Evolutionary conservation across 2,797 vertebrate genomes (phyloP).

Genomic region (Argya squamiceps): DNA sequence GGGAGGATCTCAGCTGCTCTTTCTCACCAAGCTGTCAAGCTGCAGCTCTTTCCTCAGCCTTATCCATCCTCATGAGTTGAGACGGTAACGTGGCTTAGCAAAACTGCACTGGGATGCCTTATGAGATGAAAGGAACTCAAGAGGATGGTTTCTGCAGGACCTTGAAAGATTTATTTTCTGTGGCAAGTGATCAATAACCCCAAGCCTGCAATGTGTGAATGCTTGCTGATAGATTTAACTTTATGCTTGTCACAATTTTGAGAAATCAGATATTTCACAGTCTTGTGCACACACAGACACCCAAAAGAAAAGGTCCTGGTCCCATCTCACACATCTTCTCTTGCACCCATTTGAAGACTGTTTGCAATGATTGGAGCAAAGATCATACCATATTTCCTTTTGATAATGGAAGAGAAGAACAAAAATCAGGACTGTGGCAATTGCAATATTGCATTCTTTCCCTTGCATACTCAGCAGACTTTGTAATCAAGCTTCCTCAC

Average conservation of each 20-base stretch:
- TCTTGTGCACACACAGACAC: neutral
- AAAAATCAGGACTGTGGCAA: neutral
- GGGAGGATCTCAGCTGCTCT: neutral
- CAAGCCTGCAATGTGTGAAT: neutral
- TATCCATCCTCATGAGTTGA: neutral
- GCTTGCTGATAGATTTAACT: neutral
- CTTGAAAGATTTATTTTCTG: neutral
- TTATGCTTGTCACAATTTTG: neutral
- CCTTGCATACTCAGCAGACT: neutral
- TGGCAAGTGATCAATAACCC: neutral
- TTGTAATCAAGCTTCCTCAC: conserved; percentile 36
- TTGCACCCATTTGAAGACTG: neutral
- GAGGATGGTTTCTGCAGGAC: neutral
- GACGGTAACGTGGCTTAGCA: neutral
- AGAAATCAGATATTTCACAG: neutral
- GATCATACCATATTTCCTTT: neutral
- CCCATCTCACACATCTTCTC: neutral
- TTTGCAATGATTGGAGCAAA: neutral
- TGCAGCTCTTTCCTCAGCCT: neutral
- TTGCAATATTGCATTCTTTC: conserved; percentile 2
- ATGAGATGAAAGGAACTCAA: neutral
- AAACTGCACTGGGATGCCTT: neutral
- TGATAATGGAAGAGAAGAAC: neutral
- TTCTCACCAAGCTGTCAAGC: neutral
- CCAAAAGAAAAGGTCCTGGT: neutral